A percentile compares a stretch with the other conserved stretches of the same genome.
These are phyloP conservation scores for Leguminivora glycinivorella DNA, from an alignment of 1,140 invertebrate genomes.

Conservation along the genomic window DNA sequence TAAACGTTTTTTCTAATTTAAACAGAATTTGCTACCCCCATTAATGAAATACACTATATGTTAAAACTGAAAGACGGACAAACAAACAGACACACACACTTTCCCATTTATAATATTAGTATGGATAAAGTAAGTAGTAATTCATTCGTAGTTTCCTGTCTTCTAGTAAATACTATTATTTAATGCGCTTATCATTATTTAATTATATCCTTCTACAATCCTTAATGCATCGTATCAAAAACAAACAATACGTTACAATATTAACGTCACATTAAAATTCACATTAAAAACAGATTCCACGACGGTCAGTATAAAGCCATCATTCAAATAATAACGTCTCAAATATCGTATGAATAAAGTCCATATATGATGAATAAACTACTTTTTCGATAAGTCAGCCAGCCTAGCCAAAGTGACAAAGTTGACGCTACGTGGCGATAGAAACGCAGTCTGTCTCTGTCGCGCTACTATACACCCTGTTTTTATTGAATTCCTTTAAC, in stretches of 20 bases:
- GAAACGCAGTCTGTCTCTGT: too few species aligned
- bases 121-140: not conserved
- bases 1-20: too few species aligned
- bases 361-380: not conserved
- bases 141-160: not conserved
- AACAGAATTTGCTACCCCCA: too few species aligned
- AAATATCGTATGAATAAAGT: not conserved
- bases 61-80: too few species aligned
- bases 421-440: too few species aligned
- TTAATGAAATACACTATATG: too few species aligned
- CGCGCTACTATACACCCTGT: too few species aligned
- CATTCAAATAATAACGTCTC: not conserved
- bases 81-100: too few species aligned
- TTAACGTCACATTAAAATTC: constrained; percentile 5
- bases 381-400: not conserved
- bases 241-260: constrained; percentile 34
- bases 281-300: constrained; percentile 26
- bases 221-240: constrained; percentile 3
- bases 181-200: not conserved
- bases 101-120: too few species aligned
- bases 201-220: not conserved
- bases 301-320: constrained; percentile 16
- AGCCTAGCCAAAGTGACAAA: too few species aligned
- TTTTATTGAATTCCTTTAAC: too few species aligned
- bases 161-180: not conserved